Evolutionary conservation across 2,888 invertebrate genomes (phyloP), one percentile per base, ranked within the genome.

Genomic region (Geotrupes spiniger): DNA sequence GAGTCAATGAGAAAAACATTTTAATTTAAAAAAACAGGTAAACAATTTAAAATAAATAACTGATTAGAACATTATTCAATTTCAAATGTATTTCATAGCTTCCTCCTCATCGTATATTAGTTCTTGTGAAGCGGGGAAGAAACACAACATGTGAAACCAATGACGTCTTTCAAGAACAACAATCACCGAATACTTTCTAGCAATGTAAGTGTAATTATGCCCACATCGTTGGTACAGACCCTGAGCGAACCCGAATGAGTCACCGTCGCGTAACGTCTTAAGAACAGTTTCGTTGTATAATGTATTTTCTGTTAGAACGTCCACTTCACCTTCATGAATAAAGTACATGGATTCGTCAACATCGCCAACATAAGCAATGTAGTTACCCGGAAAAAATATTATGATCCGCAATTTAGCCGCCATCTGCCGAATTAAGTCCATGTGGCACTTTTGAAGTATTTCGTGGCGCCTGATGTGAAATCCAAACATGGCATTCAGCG

Each of bases 311-410:
- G 42, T 43, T 2, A 57, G 33, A 2, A 38, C 54, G 9, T 52
- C 49, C 1, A 59, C 54, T 14, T 46, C 42, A 1, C 61, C 61
- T 33, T 52, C 46, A 27, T 61, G 53, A 10, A 61, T 49, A 15
- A 61, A 61, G 14, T 61, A 61, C 58, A 61, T 60, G 11, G 46
- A 44, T 10, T 53, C 51, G 21, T 60, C 54, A 11, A 53, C 46
- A 9, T 59, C 58, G 1, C 58, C 57, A 16, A 49, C 16, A 26
- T 56, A 59, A 11, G 52, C 49, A 1, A 61, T 53, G 28, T 56
- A 50, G 25, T 61, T 54, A 1, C 54, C 60, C 2, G 50, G 42
- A 11, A 56, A 59, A 41, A 55, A 61, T 1, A 43, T 49, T 2
- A 43, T 38, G 1, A 51, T 36, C 26, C 42, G n/a, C 40, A 60